Conservation (phyloP, 2,888 invertebrate species). For the Lithophane semibrunnea region DNA sequence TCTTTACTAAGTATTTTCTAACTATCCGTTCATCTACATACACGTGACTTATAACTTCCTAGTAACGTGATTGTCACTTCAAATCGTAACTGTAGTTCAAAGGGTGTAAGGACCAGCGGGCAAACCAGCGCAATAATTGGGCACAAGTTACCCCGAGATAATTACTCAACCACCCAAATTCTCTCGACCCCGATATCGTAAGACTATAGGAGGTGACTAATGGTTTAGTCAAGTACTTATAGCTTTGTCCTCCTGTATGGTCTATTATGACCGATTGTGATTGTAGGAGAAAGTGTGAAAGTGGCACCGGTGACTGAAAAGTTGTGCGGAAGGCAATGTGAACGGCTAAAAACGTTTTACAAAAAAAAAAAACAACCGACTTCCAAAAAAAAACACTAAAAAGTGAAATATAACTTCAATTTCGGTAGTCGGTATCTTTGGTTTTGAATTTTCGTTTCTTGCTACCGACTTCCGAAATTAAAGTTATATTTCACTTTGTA, state of each 20-base stretch:
- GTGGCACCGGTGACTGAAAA: neutral
- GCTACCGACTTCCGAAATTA: no score
- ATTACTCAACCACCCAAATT: conserved; percentile 9
- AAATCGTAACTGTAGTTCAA: neutral
- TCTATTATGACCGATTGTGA: neutral
- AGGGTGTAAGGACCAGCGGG: neutral
- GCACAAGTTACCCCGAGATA: neutral
- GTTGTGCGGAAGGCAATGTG: neutral
- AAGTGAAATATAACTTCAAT: no score
- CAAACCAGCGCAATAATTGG: conserved; percentile 28
- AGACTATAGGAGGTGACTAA: neutral
- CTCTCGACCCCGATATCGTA: neutral
- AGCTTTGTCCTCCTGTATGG: neutral
- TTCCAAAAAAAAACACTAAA: no score
- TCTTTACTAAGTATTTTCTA: neutral
- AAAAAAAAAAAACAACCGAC: no score
- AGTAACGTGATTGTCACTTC: neutral
- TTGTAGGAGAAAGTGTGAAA: neutral
- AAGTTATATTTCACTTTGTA: no score
- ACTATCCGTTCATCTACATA: neutral
- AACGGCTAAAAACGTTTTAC: no score
- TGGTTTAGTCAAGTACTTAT: neutral
- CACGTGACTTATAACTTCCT: neutral
- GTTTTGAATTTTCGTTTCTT: no score
- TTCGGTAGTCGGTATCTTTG: no score